Base-by-base conservation (phyloP, 2,113 vertebrate genomes). In the Platichthys stellatus region DNA sequence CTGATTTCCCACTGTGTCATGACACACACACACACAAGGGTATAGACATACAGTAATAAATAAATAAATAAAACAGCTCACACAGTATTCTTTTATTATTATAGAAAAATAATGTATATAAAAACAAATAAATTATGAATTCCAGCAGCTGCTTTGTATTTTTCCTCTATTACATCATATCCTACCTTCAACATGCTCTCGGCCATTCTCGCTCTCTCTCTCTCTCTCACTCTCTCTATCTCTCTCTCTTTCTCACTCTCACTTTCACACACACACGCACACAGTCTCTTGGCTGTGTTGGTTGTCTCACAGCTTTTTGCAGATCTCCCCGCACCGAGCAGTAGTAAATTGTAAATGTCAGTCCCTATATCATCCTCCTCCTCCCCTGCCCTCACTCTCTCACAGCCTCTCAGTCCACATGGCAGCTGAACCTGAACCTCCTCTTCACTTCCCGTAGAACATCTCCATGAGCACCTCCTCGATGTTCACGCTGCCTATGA, bases 381-480 rank as follows among this genome's bases (percentile, higher is more conserved):
- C 67, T 61, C 56, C 26, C 4, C 26, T 31, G 31, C 31, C 31
- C 69, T 78, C 60, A 60, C 38, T 28, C 63, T 15, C 9, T 56
- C 23, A 15, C 59, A 71, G 66, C 49, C 21, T 31, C 21, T 57
- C 31, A 72, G 79, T 80, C 72, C 64, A 18, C 53, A 58, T 14
- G 11, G 51, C 69, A 49, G 70, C 28, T 38, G 68, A n/a, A 63
- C 35, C 35, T 38, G 35, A 2, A 11, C 11, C 40, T 43, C 40
- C 40, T 43, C 40, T 43, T 43, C 88, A 94, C 86, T 97, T 97
- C 54, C 95, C 95, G 90, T 97, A 98, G 90, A 98, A 96, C 97
- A 99, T 98, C 90, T 98, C 97, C 92, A 98, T 94, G 74, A 99
- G 94, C 92, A 98, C 97, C 83, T 98, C 97, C 90, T 99, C 98